Base-by-base conservation (phyloP, 1,140 invertebrate genomes). In the Drosophila lowei region DNA sequence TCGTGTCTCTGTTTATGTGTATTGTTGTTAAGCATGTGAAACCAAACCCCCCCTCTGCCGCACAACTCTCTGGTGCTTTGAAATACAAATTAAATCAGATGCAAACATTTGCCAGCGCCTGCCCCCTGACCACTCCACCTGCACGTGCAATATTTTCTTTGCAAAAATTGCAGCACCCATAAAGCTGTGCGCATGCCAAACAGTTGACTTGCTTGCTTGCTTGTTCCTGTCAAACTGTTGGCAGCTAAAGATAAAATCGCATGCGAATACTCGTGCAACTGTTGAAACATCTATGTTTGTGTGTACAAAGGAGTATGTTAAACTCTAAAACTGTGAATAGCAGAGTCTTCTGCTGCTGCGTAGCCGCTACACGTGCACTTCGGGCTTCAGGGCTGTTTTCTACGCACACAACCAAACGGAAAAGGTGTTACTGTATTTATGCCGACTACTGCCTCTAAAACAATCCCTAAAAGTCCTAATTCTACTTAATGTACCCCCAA, bases 181-280 rank as follows among this genome's bases (percentile, higher is more conserved):
- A 47, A 73, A 77, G 68, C 62, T 55, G 48, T 54, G 54, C 72
- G 66, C 72, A 49, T 60, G 71, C 65, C 57, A 75, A 63, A 62
- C 53, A 68, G 43, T 72, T 56, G 42, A 28, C 54, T n/a, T n/a
- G n/a, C n/a, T n/a, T 3, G 18, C 34, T 50, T 52, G 21, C 44
- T 13, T 57, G 34, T 28, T 53, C 43, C 44, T 68, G 53, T 53
- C 41, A 38, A 59, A 58, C 38, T 46, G 15, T 38, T 41, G 30
- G 16, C 47, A 71, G 57, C 42, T 61, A 53, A 53, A 66, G 7
- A 8, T 9, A 30, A 7, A 30, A 30, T 30, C 28, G 8, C 28
- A 9, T 30, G 28, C 28, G 7, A 8, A 8, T 2, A 30, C 8
- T 2, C 8, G 28, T 30, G 8, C 28, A 28, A 28, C 25, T 28